Base-by-base conservation (phyloP, 2,113 vertebrate genomes). In the Phainopepla nitens region DNA sequence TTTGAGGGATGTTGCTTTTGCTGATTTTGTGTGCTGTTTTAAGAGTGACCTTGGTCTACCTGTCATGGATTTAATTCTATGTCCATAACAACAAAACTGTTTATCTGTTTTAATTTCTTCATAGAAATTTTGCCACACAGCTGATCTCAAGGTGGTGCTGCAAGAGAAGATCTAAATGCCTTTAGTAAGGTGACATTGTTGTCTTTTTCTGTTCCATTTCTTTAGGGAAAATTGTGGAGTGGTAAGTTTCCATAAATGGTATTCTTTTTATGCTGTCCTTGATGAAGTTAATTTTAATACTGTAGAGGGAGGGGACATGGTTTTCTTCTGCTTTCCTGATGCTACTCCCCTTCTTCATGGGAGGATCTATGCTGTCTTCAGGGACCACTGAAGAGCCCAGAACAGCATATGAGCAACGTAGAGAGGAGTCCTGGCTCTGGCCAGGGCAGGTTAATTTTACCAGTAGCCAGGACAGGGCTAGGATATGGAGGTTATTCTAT, bases 391-490 rank as follows among this genome's bases (percentile, higher is more conserved):
- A 69, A 31, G 33, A 77, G 28, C 33, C 20, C 11, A 68, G 42
- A 72, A 64, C 29, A 54, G 42, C 8, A 6, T 7, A 5, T 11
- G 11, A 15, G 20, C 39, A 36, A 10, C 23, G 15, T 29, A 58
- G 29, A 18, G n/a, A 82, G 6, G 8, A 24, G 31, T 65, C 25
- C 25, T 72, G 42, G 21, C 39, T 72, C 36, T 0, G 0, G 11
- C 17, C 31, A 31, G 65, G 10, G 23, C 10, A 72, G 35, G 31
- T 8, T 58, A n/a, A 58, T 66, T 82, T 66, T 39, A 14, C 65
- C 36, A 16, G 15, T 24, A 73, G 5, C 13, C 42, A 15, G 53
- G 53, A 29, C 3, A 11, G 11, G 45, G 31, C 9, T 36, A 9
- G 36, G 28, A 27, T 18, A 9, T 7, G 20, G 20, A 51, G 49